A percentile compares a stretch with the other conserved stretches of the same genome.
Evolutionary conservation across 2,113 vertebrate species (phyloP).

Genomic region (Osmerus mordax): DNA sequence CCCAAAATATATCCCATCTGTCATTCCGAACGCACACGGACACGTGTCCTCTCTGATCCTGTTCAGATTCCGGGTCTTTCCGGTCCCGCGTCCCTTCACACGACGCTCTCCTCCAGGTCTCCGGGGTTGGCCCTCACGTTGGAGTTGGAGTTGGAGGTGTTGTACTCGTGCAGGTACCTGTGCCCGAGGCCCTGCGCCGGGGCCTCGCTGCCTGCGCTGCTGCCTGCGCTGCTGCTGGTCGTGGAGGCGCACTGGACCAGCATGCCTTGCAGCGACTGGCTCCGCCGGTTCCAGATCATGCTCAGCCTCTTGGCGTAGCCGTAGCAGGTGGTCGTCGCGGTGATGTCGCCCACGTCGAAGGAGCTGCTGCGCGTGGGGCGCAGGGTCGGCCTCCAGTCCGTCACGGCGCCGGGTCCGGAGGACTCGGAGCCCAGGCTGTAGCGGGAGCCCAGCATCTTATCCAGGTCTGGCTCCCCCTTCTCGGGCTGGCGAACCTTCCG

Average conservation of each 20-base stretch:
- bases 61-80: no score
- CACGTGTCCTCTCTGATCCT: no score
- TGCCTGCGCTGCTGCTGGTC: slow-evolving; percentile 28
- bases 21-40: no score
- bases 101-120: slow-evolving; percentile 49
- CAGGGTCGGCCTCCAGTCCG: not conserved
- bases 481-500: not conserved
- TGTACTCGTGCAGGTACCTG: slow-evolving; percentile 31
- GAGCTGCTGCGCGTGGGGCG: slow-evolving; percentile 74
- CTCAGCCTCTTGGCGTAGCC: slow-evolving; percentile 74
- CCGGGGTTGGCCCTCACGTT: not conserved
- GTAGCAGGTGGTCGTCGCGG: slow-evolving; percentile 58
- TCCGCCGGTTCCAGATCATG: slow-evolving; percentile 73
- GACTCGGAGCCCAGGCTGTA: not conserved
- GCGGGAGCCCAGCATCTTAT: not conserved
- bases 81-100: slow-evolving; percentile 3
- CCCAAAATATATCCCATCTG: no score
- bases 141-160: slow-evolving; percentile 21
- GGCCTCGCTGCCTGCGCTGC: slow-evolving; percentile 12
- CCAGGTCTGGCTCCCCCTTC: not conserved
- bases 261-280: slow-evolving; percentile 78
- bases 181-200: slow-evolving; percentile 15
- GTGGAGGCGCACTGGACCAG: slow-evolving; percentile 58
- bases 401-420: not conserved
- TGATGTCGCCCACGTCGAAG: slow-evolving; percentile 74